phyloP scores from a whole-genome alignment of 35 echinoderm and acorn worm genomes.

The Ptychodera flava region DNA sequence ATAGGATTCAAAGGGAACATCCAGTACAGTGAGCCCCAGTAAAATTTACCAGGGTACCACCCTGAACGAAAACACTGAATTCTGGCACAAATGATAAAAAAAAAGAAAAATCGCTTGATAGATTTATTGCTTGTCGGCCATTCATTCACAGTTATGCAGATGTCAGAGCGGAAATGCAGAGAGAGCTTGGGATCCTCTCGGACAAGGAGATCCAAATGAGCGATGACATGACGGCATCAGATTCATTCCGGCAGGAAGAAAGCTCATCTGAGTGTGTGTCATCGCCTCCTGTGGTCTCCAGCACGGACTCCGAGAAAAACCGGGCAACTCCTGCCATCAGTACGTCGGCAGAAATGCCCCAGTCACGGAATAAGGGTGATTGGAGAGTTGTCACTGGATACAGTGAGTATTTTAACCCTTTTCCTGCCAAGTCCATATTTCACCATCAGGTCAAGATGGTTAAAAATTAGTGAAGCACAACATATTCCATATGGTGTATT shows the following conservation, averaged over 20 bases:
- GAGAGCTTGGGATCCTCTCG: background rate
- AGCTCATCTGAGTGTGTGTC: background rate
- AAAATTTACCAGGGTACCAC: too few species aligned
- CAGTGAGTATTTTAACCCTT: background rate
- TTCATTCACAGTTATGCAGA: background rate
- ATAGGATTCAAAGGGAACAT: too few species aligned
- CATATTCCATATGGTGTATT: too few species aligned
- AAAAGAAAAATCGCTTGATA: too few species aligned
- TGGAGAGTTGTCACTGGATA: background rate
- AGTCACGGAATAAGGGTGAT: background rate
- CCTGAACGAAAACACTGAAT: too few species aligned
- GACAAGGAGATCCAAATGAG: background rate
- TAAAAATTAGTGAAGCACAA: too few species aligned
- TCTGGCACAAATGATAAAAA: too few species aligned
- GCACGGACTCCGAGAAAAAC: background rate
- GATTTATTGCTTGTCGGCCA: too few species aligned
- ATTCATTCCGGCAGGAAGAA: background rate
- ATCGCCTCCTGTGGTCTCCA: background rate
- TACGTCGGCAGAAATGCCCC: background rate
- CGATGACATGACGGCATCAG: background rate
- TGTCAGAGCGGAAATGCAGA: background rate
- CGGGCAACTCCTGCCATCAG: background rate
- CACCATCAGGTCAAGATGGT: too few species aligned
- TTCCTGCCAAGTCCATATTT: too few species aligned
- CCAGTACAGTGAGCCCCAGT: too few species aligned